Percentiles rank a stretch among this genome's conserved stretches.
phyloP scores from a whole-genome alignment of 2,888 invertebrate species.

The Drosophila demipolita region DNA sequence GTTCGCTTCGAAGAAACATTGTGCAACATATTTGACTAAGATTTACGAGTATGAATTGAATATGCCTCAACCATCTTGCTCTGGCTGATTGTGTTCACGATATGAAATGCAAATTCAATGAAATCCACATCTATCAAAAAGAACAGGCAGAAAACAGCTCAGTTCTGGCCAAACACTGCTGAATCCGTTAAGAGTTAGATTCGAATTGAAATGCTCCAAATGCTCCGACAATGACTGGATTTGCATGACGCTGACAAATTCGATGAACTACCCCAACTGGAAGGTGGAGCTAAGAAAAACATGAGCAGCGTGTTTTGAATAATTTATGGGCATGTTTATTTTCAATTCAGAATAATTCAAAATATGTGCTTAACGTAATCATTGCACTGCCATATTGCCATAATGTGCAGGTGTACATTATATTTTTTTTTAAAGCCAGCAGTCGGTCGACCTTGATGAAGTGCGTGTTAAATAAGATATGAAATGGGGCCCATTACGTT shows the following conservation, averaged over 20 bases:
- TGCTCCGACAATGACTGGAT: constrained; percentile 16
- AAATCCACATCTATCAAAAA: constrained; percentile 43
- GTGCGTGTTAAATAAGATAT: constrained; percentile 50
- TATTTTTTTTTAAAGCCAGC: constrained; percentile 13
- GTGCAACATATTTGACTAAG: constrained; percentile 13
- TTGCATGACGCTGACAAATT: constrained; percentile 52
- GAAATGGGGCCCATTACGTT: constrained; percentile 11
- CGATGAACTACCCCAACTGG: neutral
- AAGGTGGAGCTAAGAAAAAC: neutral
- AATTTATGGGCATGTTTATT: constrained; percentile 46
- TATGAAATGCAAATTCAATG: constrained; percentile 56
- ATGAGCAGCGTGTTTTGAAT: constrained; percentile 39
- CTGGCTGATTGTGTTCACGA: neutral
- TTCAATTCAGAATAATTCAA: constrained; percentile 19
- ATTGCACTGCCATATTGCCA: constrained; percentile 48
- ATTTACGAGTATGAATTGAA: constrained; percentile 18
- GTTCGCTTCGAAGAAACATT: neutral
- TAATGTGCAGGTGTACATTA: constrained; percentile 34
- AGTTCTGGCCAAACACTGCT: neutral
- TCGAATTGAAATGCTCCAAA: constrained; percentile 5
- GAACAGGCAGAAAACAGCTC: neutral
- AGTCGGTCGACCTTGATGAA: neutral
- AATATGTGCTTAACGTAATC: constrained; percentile 55
- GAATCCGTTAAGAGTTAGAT: neutral
- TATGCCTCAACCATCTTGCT: constrained; percentile 7